Evolutionary conservation across 2,113 vertebrate species (phyloP).

Genomic region (Panthera leo): DNA sequence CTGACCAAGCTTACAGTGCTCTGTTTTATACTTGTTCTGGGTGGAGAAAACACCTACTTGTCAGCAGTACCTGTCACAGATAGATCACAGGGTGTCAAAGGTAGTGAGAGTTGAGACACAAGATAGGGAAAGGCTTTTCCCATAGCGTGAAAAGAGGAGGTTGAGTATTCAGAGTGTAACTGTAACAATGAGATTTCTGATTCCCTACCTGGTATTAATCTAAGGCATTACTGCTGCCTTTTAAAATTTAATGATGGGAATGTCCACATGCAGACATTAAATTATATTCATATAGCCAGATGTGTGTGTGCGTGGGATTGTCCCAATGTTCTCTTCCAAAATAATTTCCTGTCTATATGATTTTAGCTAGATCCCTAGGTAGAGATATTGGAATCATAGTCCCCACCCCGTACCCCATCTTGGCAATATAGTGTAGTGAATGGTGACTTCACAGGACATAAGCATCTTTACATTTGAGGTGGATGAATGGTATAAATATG

Average conservation of each 20-base stretch:
- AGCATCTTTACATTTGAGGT: neutral
- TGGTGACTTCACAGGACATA: neutral
- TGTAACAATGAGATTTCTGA: neutral
- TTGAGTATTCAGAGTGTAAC: neutral
- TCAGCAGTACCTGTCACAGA: neutral
- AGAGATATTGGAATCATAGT: neutral
- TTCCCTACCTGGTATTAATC: neutral
- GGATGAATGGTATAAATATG: neutral
- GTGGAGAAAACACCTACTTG: neutral
- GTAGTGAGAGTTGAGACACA: neutral
- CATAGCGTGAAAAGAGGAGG: neutral
- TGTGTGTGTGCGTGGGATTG: neutral
- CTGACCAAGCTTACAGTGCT: neutral
- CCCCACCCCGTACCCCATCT: neutral
- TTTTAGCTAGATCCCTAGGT: neutral
- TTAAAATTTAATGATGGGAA: conserved; percentile 50
- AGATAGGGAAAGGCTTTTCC: neutral
- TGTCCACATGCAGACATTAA: neutral
- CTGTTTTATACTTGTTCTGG: neutral
- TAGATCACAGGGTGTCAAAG: neutral
- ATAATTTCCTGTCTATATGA: neutral
- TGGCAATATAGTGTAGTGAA: neutral
- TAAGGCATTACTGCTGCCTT: neutral
- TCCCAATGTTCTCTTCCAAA: neutral
- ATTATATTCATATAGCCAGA: neutral